Evolutionary conservation across 2,797 vertebrate species (phyloP), one percentile per base, ranked within the genome.

Genomic region (Gobio occitaniae): DNA sequence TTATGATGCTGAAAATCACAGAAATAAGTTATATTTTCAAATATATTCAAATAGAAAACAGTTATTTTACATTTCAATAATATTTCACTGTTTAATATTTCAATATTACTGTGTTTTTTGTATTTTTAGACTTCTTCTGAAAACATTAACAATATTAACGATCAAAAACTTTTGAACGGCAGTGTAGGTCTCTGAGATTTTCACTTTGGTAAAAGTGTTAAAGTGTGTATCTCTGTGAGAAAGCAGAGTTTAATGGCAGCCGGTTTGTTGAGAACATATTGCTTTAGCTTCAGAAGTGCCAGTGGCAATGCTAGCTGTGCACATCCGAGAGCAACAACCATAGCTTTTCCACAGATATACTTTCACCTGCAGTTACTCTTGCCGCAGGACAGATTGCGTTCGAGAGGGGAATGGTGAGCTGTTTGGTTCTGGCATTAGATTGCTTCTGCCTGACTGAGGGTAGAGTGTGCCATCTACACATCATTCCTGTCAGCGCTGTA

Each of bases 261-360:
- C 6, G 36, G 21, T 83, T 83, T 76, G 16, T 83, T 76, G 3
- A 69, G 48, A 54, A 83, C 36, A n/a, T 52, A 66, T 76, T 41
- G 47, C 61, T 19, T 17, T 66, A 19, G 59, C 21, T 75, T 66
- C 15, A 76, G 8, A 83, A 83, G 74, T 77, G 63, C 63, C 71
- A 29, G 15, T 54, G 72, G 21, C n/a, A 52, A 54, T 77, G n/a
- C 48, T 44, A 68, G 72, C n/a, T 44, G 25, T 21, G 47, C 15
- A 76, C 32, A 63, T 65, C 21, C 0, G 19, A 52, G 70, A 50
- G 70, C 19, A 54, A 68, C 72, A 83, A 54, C 59, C 32, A 68
- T 68, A 29, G 61, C 21, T 83, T 83, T 77, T 56, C 48, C 61
- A 68, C 47, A 21, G n/a, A 66, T 15, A 25, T 4, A 4, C 61